A percentile compares a stretch with the other conserved stretches of the same genome.
Evolutionary conservation across 2,888 invertebrate species (phyloP).

Genomic region (Rosalia funebris): DNA sequence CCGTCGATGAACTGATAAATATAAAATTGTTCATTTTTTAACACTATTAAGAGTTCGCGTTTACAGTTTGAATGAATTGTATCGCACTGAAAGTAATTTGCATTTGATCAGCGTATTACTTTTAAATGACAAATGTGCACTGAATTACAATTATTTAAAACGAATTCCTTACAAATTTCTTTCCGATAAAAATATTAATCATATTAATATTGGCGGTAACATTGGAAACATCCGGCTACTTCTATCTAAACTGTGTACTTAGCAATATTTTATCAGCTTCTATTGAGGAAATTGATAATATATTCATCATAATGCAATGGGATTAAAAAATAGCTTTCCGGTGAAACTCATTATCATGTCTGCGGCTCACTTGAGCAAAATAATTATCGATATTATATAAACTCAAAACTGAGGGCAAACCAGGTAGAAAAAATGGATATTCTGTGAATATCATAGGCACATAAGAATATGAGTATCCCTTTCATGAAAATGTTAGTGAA

Average conservation of each 20-base stretch:
- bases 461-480: too few species aligned
- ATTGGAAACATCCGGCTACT: constrained; percentile 12
- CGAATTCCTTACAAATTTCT: constrained; percentile 4
- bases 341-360: not conserved
- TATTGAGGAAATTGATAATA: constrained; percentile 21
- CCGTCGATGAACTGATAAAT: constrained; percentile 17
- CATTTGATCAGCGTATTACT: constrained; percentile 4
- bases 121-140: constrained; percentile 12
- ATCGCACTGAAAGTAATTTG: constrained; percentile 7
- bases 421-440: too few species aligned
- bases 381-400: too few species aligned
- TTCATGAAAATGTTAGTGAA: too few species aligned
- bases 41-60: not conserved
- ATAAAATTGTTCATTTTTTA: constrained; percentile 5
- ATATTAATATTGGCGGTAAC: not conserved
- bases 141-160: constrained; percentile 12
- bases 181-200: constrained; percentile 18
- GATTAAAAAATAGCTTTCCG: constrained; percentile 12
- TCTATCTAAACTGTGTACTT: not conserved
- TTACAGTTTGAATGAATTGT: constrained; percentile 1
- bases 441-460: too few species aligned
- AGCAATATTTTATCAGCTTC: constrained; percentile 1
- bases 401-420: too few species aligned
- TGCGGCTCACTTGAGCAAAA: too few species aligned
- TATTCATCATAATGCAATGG: constrained; percentile 6